These are phyloP conservation scores for Paragorgia papillata DNA, from an alignment of 92 coral and sea anemone species.

Conservation along the genomic window DNA sequence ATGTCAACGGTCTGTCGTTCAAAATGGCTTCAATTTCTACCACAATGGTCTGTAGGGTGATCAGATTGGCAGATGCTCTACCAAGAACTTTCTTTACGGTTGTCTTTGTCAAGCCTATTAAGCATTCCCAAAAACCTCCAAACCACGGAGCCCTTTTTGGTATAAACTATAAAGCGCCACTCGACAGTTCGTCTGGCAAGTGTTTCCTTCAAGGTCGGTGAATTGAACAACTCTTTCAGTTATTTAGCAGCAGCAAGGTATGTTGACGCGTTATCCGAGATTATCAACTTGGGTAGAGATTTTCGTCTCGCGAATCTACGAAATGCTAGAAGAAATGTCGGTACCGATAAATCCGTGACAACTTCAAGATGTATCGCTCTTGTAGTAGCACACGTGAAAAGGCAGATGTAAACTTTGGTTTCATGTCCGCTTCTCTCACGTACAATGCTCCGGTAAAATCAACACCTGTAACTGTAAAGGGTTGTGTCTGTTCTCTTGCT, in stretches of 20 bases:
- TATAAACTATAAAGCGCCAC: conserved; percentile 68
- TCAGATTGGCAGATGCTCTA: too few species aligned
- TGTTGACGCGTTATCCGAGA: conserved; percentile 67
- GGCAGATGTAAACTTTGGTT: conserved; percentile 55
- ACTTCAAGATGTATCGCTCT: conserved; percentile 66
- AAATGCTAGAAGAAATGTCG: conserved; percentile 56
- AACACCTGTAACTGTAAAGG: conserved; percentile 64
- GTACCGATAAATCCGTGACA: conserved; percentile 53
- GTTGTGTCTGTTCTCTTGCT: conserved; percentile 47
- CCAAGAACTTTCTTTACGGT: too few species aligned
- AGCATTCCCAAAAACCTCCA: conserved; percentile 68
- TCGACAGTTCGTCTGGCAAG: conserved; percentile 50
- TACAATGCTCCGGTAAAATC: conserved; percentile 67
- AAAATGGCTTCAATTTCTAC: too few species aligned
- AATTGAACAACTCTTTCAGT: conserved; percentile 53
- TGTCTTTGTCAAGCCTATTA: conserved; percentile 63
- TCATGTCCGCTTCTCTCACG: conserved; percentile 2
- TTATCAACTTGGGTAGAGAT: conserved; percentile 58
- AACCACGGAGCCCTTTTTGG: conserved; percentile 65
- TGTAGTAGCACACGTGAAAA: conserved; percentile 61
- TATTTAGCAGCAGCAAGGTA: conserved; percentile 49
- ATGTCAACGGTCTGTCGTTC: too few species aligned
- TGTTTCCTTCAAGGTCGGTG: conserved; percentile 53
- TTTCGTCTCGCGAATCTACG: conserved; percentile 56
- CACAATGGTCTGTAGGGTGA: too few species aligned